A percentile compares a stretch with the other conserved stretches of the same genome.
Conservation (phyloP, 2,113 vertebrate species). For the Miniopterus natalensis region DNA sequence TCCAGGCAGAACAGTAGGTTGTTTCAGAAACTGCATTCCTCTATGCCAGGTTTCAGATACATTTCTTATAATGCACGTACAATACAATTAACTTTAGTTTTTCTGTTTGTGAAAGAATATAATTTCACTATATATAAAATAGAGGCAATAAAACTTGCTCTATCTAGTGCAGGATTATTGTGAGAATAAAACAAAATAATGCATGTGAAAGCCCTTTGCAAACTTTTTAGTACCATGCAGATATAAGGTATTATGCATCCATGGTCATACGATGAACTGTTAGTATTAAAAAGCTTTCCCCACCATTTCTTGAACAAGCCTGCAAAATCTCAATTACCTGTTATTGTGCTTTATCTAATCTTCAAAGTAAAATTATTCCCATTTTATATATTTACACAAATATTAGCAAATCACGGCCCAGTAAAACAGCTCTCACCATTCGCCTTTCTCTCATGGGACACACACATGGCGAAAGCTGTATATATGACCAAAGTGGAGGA, state of each 20-base stretch:
- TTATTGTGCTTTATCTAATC: background rate
- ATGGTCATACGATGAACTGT: background rate
- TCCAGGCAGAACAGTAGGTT: slow-evolving; percentile 27
- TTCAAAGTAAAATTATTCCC: background rate
- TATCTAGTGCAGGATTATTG: background rate
- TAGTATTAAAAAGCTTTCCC: background rate
- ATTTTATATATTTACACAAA: background rate
- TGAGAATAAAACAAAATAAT: slow-evolving; percentile 28
- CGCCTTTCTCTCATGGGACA: background rate
- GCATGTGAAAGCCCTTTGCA: background rate
- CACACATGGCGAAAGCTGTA: background rate
- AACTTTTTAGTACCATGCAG: background rate
- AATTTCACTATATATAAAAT: background rate
- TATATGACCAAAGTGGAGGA: background rate
- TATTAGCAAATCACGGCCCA: background rate
- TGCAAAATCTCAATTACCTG: background rate
- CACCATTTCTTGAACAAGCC: background rate
- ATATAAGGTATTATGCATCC: background rate
- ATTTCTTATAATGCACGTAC: background rate
- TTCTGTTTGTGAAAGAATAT: slow-evolving; percentile 55
- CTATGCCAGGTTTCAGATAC: slow-evolving; percentile 22
- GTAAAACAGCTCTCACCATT: background rate
- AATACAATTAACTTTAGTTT: slow-evolving; percentile 28
- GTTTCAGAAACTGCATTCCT: slow-evolving; percentile 51
- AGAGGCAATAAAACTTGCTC: background rate